Evolutionary conservation across 2,888 invertebrate species (phyloP).

Genomic region (Auanema freiburgensis): DNA sequence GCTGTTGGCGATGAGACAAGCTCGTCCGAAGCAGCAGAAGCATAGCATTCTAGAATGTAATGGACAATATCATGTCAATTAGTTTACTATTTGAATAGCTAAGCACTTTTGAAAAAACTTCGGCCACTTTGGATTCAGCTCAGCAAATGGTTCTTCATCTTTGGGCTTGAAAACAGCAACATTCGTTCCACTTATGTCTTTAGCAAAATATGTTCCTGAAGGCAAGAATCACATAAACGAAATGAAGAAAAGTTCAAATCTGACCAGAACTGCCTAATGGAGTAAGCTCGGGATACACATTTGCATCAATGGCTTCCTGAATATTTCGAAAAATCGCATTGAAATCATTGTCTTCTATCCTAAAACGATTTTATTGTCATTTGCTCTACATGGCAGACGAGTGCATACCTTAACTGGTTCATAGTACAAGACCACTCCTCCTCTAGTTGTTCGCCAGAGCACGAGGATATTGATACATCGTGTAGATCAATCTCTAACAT

Average conservation of each 20-base stretch:
- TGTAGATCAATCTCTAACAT: no score
- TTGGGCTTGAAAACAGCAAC: constrained; percentile 98
- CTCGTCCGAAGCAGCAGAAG: constrained; percentile 95
- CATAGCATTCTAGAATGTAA: constrained; percentile 61
- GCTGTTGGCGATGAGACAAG: constrained; percentile 96
- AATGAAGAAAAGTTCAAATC: not conserved
- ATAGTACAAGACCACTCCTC: no score
- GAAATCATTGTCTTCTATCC: constrained; percentile 35
- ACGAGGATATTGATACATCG: no score
- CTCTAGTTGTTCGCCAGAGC: no score
- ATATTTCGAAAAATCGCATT: constrained; percentile 36
- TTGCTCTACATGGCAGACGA: not conserved
- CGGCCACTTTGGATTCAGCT: constrained; percentile 97
- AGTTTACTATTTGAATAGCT: not conserved
- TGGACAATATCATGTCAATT: not conserved
- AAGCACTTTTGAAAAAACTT: constrained; percentile 86
- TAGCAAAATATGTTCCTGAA: constrained; percentile 97
- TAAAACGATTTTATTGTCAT: not conserved
- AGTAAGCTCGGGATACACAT: constrained; percentile 50
- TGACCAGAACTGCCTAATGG: constrained; percentile 51
- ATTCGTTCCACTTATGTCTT: constrained; percentile 77
- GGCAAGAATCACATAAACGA: not conserved
- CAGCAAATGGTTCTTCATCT: constrained; percentile 98
- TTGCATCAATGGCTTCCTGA: constrained; percentile 47
- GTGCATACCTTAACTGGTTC: no score